These are phyloP conservation scores for Ctenoplectra terminalis DNA, from an alignment of 1,140 invertebrate species.

Conservation along the genomic window DNA sequence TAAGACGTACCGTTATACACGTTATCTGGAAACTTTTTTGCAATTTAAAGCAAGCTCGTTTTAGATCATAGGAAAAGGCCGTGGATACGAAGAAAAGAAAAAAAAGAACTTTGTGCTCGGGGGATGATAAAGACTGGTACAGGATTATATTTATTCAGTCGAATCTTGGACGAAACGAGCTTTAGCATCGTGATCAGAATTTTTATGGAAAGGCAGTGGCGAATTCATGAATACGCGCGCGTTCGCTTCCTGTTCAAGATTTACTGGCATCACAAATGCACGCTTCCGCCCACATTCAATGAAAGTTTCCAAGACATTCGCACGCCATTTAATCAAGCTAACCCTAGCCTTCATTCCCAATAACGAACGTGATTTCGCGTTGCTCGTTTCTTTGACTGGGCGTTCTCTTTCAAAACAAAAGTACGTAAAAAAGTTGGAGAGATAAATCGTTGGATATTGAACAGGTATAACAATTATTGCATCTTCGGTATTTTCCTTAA, in stretches of 20 bases:
- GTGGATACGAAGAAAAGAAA: too few relatives aligned
- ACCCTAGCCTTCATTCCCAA: constrained; percentile 2
- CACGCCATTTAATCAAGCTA: constrained; percentile 45
- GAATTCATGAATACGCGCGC: constrained; percentile 60
- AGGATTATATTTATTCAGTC: constrained; percentile 14
- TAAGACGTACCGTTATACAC: background rate
- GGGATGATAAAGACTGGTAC: background rate
- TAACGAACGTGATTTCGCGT: background rate
- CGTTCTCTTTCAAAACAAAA: background rate
- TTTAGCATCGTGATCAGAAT: constrained; percentile 52
- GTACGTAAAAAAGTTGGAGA: too few relatives aligned
- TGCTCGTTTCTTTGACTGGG: background rate
- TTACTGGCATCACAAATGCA: constrained; percentile 54
- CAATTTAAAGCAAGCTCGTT: constrained; percentile 5
- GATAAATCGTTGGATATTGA: too few relatives aligned
- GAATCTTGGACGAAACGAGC: constrained; percentile 27
- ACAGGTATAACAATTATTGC: too few relatives aligned
- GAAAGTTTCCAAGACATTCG: constrained; percentile 45
- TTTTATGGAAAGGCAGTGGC: constrained; percentile 52
- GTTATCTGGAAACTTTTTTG: background rate
- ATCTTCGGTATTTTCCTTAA: too few relatives aligned
- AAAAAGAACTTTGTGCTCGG: background rate
- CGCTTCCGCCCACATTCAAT: constrained; percentile 61
- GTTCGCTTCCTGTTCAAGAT: constrained; percentile 69
- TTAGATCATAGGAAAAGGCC: background rate